Base-by-base conservation (phyloP, 2,113 vertebrate species). In the Callipepla californica region DNA sequence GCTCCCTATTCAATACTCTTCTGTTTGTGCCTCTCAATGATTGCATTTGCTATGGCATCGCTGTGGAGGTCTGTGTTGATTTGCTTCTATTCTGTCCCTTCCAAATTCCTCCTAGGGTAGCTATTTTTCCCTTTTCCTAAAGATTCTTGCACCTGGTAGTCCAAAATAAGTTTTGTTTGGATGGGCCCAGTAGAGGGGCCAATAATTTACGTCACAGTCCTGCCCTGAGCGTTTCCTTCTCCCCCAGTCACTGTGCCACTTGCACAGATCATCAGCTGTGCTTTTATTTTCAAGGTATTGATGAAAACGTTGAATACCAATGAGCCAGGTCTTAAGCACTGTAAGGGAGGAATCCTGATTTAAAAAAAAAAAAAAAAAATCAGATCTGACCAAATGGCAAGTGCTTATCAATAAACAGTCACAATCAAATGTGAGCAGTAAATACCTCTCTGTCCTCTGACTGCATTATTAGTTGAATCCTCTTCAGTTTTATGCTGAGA, bases 301-400 rank as follows among this genome's bases (percentile, higher is more conserved):
- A 57, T 45, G 68, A 26, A 78, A 80, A 22, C 1, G 8, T 38
- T 70, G 32, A 59, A 63, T 59, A 57, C 47, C 32, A 11, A 21
- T 58, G 34, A 80, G 59, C 20, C 26, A 6, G 58, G 42, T 72
- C 21, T 36, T n/a, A 17, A 16, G 26, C 10, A 3, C 36, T 84
- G 80, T 36, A 58, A 84, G 51, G 1, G 12, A 16, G 40, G 21
- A 14, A 47, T 45, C 38, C 38, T 83, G 6, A 67, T 53, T 28
- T 53, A 53, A 53, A 51, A 51, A 53, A 53, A 68, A n/a, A n/a
- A n/a, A 94, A 59, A 95, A 59, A 74, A 42, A 70, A 69, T 51
- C 44, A 87, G 59, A 80, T 80, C 75, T 72, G 40, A 61, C 51
- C 45, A n/a, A 85, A 77, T 85, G 47, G 40, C 15, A 53, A 42